Evolutionary conservation across 2,113 vertebrate species (phyloP).

Genomic region (Trogon surrucura): DNA sequence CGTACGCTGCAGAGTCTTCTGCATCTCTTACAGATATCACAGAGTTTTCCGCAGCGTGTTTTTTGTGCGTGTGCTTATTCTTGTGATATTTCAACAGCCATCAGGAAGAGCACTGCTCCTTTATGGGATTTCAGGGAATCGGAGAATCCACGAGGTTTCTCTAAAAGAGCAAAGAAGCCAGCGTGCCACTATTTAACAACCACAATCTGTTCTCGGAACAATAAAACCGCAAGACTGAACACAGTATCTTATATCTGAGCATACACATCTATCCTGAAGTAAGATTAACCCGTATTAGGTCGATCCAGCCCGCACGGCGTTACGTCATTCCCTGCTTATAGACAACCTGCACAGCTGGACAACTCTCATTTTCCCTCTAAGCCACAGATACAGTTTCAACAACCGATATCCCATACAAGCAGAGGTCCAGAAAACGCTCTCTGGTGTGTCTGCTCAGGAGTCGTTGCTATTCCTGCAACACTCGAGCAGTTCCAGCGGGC

Average conservation of each 20-base stretch:
- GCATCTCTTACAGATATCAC: neutral
- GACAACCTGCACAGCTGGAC: slow-evolving; percentile 1
- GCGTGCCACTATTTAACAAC: neutral
- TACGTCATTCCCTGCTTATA: neutral
- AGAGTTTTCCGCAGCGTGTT: neutral
- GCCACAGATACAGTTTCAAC: neutral
- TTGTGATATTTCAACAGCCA: neutral
- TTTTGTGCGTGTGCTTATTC: neutral
- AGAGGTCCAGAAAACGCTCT: neutral
- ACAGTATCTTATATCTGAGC: neutral
- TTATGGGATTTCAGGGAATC: neutral
- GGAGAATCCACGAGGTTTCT: neutral
- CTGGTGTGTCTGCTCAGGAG: neutral
- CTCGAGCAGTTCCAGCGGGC: neutral
- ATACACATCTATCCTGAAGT: neutral
- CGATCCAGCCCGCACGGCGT: neutral
- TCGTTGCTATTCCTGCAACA: neutral
- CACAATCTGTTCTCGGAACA: neutral
- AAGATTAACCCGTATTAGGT: neutral
- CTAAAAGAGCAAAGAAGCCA: neutral
- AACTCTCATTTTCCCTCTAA: neutral
- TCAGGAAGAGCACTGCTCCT: neutral
- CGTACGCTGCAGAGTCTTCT: neutral
- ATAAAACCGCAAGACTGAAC: neutral
- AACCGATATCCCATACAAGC: neutral